Percentiles rank a stretch among this genome's conserved stretches.
These are phyloP conservation scores for Cherax quadricarinatus DNA, from an alignment of 1,140 invertebrate species.

Conservation along the genomic window DNA sequence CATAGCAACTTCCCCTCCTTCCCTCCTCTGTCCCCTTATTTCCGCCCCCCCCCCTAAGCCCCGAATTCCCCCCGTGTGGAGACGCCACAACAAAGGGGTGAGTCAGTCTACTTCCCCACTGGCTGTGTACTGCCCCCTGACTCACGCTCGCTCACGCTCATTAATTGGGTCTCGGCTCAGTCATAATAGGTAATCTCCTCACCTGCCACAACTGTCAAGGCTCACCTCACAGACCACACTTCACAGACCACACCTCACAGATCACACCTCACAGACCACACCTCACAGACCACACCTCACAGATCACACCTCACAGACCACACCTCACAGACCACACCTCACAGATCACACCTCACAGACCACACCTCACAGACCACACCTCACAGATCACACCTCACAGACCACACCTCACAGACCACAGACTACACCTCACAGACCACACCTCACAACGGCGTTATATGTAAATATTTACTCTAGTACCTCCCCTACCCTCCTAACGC, in stretches of 20 bases:
- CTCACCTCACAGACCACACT: neutral
- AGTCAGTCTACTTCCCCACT: neutral
- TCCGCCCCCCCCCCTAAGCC: neutral
- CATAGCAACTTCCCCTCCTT: no score
- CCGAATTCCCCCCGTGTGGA: neutral
- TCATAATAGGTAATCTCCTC: neutral
- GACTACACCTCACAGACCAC: no score
- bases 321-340: neutral
- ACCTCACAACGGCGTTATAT: neutral
- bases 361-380: neutral
- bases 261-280: neutral
- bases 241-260: neutral
- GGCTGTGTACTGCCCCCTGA: neutral
- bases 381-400: neutral
- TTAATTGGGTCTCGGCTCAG: no score
- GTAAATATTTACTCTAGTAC: neutral
- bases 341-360: neutral
- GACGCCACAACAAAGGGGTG: neutral
- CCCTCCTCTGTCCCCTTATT: no score
- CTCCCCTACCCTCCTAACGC: no score
- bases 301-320: neutral
- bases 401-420: neutral
- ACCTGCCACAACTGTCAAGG: neutral
- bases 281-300: neutral
- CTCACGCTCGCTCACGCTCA: neutral